These are phyloP conservation scores for Bubalus kerabau DNA, from an alignment of 2,113 vertebrate genomes.

Conservation along the genomic window DNA sequence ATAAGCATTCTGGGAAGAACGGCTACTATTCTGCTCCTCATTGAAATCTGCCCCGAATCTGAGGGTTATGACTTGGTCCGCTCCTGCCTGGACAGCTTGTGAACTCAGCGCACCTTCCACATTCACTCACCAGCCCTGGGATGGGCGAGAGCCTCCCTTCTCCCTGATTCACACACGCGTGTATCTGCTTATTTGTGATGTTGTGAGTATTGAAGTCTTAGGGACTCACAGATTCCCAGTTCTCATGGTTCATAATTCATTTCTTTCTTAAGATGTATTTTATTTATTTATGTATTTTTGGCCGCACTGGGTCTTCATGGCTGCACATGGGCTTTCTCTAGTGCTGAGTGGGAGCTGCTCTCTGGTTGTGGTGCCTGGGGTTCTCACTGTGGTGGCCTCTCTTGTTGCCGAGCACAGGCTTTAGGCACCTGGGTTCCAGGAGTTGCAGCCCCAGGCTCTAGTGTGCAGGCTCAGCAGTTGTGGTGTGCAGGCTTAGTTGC, in stretches of 20 bases:
- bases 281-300: accelerated
- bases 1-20: not conserved
- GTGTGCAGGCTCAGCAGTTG: not conserved
- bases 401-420: accelerated
- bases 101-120: not conserved
- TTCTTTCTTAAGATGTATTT: not conserved
- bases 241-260: not conserved
- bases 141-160: accelerated
- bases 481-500: not conserved
- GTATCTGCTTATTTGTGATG: too few relatives aligned
- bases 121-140: accelerated
- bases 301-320: not conserved
- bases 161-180: not conserved
- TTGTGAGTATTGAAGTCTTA: not conserved
- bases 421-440: not conserved
- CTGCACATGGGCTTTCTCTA: not conserved
- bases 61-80: not conserved
- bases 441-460: not conserved
- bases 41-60: accelerated
- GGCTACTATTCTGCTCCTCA: accelerated
- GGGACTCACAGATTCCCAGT: not conserved
- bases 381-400: not conserved
- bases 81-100: accelerated
- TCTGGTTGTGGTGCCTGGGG: accelerated
- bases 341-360: not conserved